Evolutionary conservation across 2,797 vertebrate species (phyloP), one percentile per base, ranked within the genome.

Genomic region (Coregonus sp.): DNA sequence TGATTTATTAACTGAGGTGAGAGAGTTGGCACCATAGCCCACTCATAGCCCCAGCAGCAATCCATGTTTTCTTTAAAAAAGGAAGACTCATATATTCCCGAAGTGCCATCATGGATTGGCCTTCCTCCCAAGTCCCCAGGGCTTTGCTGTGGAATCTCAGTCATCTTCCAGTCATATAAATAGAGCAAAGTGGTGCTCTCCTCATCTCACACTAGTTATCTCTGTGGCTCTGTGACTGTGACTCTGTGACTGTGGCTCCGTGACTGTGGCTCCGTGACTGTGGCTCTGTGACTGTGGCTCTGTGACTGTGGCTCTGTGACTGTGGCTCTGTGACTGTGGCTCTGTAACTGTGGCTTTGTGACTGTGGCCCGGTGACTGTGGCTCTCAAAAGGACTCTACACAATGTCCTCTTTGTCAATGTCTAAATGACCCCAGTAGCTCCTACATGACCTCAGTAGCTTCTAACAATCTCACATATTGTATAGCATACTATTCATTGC

Each of bases 91-190:
- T 6, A 47, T 47, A 47, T 47, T 47, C 40, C 9, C 2, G 40
- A 7, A 47, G 40, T 47, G 40, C 40, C 40, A 47, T 47, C 40
- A 47, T 47, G 7, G 40, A 47, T 7, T 7, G 6, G 40, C 40
- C 40, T 47, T 47, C 40, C 40, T 47, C 0, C 40, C 40, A 47
- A 47, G 40, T 68, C 52, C 35, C 66, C 59, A 14, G 35, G 25
- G 67, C 31, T 63, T 70, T 37, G 37, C 47, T 29, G 11, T 79
- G 77, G 77, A 75, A 79, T 79, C 40, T 16, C 72, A 51, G 25
- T 33, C n/a, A 79, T 79, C 14, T 71, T 74, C 16, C 73, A 35
- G 51, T 70, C 6, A 15, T 79, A 79, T 79, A 52, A 75, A 79
- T 79, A 79, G 77, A 70, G 67, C 52, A 33, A 47, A 47, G 20